phyloP scores from a whole-genome alignment of 1,140 invertebrate species.

The Chrysoperla carnea region DNA sequence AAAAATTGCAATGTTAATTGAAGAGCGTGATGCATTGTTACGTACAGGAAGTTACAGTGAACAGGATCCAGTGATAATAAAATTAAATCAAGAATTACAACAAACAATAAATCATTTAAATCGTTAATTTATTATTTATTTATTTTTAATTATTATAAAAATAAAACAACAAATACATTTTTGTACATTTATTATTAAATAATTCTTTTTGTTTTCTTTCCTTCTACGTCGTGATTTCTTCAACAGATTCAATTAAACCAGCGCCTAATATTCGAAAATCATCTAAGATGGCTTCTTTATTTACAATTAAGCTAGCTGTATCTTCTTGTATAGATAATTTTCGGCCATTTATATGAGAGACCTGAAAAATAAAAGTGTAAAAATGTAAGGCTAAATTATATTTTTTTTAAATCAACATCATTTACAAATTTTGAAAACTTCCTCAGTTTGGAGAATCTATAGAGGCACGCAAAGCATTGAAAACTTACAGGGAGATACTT shows the following conservation, averaged over 20 bases:
- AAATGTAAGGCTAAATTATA: slow-evolving; percentile 9
- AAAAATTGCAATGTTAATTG: not conserved
- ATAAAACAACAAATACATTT: not conserved
- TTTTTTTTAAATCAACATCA: slow-evolving; percentile 2
- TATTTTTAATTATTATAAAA: not conserved
- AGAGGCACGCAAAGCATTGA: too few relatives aligned
- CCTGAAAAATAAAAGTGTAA: slow-evolving; percentile 37
- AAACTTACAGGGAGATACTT: too few relatives aligned
- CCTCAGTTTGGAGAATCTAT: too few relatives aligned
- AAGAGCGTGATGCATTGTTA: not conserved
- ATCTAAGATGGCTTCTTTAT: slow-evolving; percentile 47
- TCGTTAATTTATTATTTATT: not conserved
- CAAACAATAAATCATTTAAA: not conserved
- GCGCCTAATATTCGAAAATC: slow-evolving; percentile 51
- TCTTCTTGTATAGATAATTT: slow-evolving; percentile 19
- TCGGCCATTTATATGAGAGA: slow-evolving; percentile 29
- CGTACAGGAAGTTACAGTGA: not conserved
- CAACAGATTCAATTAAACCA: slow-evolving; percentile 36
- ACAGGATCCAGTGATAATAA: not conserved
- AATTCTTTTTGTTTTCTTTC: too few relatives aligned
- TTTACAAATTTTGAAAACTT: too few relatives aligned
- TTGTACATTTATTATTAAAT: not conserved
- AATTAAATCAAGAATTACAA: not conserved
- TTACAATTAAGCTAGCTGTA: slow-evolving; percentile 31
- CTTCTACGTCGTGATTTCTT: slow-evolving; percentile 3